These are phyloP conservation scores for Lepilemur septentrionalis DNA, from an alignment of 2,797 vertebrate genomes.

Conservation along the genomic window DNA sequence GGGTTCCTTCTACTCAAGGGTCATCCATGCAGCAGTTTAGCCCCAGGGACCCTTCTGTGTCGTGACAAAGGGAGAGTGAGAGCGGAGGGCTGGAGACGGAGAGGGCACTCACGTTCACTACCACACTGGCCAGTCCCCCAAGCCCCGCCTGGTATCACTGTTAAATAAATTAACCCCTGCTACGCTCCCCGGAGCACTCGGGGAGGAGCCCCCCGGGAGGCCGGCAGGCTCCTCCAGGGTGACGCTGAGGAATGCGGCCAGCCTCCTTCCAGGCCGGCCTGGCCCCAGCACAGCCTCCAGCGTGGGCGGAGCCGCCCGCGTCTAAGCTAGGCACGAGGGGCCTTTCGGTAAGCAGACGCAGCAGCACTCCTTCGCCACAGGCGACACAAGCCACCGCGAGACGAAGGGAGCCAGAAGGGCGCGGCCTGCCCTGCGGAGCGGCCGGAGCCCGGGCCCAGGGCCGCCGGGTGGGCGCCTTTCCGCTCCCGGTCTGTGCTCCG, in stretches of 20 bases:
- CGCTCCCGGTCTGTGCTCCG: too few species aligned
- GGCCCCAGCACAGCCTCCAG: not conserved
- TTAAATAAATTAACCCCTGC: too few species aligned
- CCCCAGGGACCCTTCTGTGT: not conserved
- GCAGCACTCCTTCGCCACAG: not conserved
- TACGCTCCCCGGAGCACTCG: rapidly evolving
- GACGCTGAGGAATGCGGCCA: not conserved
- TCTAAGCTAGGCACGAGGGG: not conserved
- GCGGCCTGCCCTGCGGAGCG: too few species aligned
- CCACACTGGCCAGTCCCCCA: too few species aligned
- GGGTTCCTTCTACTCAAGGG: not conserved
- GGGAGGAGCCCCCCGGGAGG: not conserved
- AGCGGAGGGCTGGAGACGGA: rapidly evolving
- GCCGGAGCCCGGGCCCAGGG: rapidly evolving
- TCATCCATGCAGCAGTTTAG: not conserved
- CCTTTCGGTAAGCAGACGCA: not conserved
- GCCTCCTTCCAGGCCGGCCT: not conserved
- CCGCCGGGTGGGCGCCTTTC: rapidly evolving
- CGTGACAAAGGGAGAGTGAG: not conserved
- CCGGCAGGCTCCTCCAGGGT: not conserved
- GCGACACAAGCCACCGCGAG: not conserved
- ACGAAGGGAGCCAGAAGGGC: too few species aligned
- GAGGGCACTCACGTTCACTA: too few species aligned
- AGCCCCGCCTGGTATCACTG: too few species aligned
- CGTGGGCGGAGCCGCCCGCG: rapidly evolving